Conservation (phyloP, 2,888 invertebrate genomes). For the Hofmannophila pseudospretella region DNA sequence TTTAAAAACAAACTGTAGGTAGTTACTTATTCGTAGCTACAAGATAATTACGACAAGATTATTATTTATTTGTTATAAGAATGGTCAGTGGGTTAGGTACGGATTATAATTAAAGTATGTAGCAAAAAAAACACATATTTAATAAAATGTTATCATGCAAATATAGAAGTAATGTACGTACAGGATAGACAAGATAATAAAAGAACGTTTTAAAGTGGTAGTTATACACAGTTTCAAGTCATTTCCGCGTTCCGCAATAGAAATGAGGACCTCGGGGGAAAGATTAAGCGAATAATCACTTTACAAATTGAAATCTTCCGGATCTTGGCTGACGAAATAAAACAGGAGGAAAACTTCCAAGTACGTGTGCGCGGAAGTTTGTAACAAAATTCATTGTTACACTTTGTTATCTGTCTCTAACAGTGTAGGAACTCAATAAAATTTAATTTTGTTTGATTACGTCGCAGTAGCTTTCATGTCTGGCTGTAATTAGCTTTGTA, state of each 20-base stretch:
- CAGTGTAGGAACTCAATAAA: conserved; percentile 2
- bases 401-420: background rate
- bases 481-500: too few relatives aligned
- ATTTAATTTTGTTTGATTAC: conserved; percentile 5
- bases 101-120: too few relatives aligned
- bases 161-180: too few relatives aligned
- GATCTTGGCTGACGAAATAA: conserved; percentile 1
- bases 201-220: too few relatives aligned
- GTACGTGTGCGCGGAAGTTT: background rate
- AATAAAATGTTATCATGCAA: too few relatives aligned
- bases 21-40: too few relatives aligned
- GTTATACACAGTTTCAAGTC: background rate
- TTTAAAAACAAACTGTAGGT: too few relatives aligned
- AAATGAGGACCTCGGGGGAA: background rate
- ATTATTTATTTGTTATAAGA: too few relatives aligned
- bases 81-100: too few relatives aligned
- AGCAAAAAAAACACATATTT: too few relatives aligned
- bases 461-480: conserved; percentile 15
- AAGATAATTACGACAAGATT: too few relatives aligned
- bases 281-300: conserved; percentile 16
- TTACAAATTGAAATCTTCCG: conserved; percentile 16
- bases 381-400: background rate
- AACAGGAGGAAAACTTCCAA: background rate
- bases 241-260: background rate
- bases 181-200: too few relatives aligned